Conservation (phyloP, 2,113 vertebrate genomes). For the Mixornis gularis region DNA sequence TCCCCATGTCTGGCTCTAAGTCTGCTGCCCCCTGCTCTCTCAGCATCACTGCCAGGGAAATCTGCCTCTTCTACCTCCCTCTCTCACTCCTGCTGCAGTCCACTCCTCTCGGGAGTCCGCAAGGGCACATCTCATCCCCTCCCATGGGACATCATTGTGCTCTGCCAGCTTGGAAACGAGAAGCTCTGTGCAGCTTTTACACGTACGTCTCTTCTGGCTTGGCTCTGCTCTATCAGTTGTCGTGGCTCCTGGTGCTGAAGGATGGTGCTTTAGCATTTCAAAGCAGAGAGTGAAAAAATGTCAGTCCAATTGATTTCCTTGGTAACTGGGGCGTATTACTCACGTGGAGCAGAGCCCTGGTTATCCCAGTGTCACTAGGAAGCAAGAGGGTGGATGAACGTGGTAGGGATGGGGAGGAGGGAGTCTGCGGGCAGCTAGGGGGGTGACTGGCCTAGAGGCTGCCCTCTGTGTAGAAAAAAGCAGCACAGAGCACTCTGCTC, state of each 20-base stretch:
- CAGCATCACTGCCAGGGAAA: not conserved
- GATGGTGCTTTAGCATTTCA: not conserved
- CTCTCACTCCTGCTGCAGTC: not conserved
- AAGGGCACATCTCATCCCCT: not conserved
- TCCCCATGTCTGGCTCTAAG: not conserved
- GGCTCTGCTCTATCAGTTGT: not conserved
- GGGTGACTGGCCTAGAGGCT: not conserved
- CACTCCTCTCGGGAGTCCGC: rapidly evolving
- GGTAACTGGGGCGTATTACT: not conserved
- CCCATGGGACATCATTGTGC: not conserved
- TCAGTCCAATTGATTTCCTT: not conserved
- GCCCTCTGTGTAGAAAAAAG: not conserved
- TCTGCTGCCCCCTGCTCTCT: not conserved
- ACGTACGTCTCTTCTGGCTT: not conserved
- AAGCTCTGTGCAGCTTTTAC: not conserved
- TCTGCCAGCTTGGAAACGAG: not conserved
- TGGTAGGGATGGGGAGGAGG: not conserved
- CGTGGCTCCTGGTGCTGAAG: not conserved
- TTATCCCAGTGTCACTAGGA: not conserved
- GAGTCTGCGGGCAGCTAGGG: not conserved
- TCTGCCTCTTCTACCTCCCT: not conserved
- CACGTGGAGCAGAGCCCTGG: not conserved
- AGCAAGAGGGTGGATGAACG: not conserved
- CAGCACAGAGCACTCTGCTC: not conserved
- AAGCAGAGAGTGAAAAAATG: not conserved